Conservation (phyloP, 2,888 invertebrate species). For the Agrilus cyanescens region DNA sequence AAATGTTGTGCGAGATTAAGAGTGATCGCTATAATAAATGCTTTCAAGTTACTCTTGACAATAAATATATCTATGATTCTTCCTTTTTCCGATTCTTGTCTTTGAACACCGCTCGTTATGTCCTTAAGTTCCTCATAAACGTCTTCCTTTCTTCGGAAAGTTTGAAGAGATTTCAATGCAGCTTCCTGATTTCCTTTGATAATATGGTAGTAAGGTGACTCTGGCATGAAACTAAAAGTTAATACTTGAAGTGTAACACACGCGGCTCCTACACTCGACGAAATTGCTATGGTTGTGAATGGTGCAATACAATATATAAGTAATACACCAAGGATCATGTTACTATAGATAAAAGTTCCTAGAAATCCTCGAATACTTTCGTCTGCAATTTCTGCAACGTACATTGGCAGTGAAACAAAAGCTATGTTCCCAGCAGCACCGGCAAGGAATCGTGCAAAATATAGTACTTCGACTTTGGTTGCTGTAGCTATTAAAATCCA, state of each 20-base stretch:
- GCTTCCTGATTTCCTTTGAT: slow-evolving; percentile 23
- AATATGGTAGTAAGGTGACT: slow-evolving; percentile 31
- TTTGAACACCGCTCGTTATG: slow-evolving; percentile 26
- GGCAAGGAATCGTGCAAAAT: slow-evolving; percentile 29
- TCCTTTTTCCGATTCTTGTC: slow-evolving; percentile 28
- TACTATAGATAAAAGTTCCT: slow-evolving; percentile 32
- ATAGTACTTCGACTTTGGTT: slow-evolving; percentile 24
- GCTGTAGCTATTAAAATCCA: slow-evolving; percentile 31
- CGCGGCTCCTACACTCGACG: slow-evolving; percentile 26
- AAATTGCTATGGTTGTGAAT: slow-evolving; percentile 27
- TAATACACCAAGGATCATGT: slow-evolving; percentile 32
- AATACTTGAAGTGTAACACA: slow-evolving; percentile 24
- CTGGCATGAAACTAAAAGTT: slow-evolving; percentile 31
- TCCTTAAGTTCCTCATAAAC: slow-evolving; percentile 27
- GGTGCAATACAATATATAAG: slow-evolving; percentile 31
- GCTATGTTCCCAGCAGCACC: slow-evolving; percentile 33
- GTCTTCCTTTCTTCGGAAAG: slow-evolving; percentile 22
- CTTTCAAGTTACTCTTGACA: slow-evolving; percentile 29
- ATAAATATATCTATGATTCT: slow-evolving; percentile 28
- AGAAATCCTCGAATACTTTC: slow-evolving; percentile 32
- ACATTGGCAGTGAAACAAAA: slow-evolving; percentile 35
- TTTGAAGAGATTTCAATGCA: slow-evolving; percentile 25
- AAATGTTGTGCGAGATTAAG: slow-evolving; percentile 32
- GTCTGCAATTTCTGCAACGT: slow-evolving; percentile 34
- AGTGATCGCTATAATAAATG: slow-evolving; percentile 29